Evolutionary conservation across 2,797 vertebrate genomes (phyloP), one percentile per base, ranked within the genome.

Genomic region (Corythornis leucogaster): DNA sequence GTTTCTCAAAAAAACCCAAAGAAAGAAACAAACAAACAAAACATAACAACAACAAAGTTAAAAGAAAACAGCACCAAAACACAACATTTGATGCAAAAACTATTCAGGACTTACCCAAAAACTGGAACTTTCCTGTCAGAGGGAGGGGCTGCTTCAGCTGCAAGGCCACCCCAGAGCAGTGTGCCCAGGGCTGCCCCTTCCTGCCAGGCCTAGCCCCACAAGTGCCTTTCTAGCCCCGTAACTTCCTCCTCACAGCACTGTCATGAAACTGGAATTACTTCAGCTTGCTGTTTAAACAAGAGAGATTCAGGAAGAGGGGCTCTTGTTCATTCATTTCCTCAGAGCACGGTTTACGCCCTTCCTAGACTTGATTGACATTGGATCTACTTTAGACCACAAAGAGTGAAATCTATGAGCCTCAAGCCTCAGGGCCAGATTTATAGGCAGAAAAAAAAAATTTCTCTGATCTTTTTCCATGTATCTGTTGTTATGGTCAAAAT

Each of bases 351-450:
- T 85, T 48, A n/a, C 22, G 20, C 35, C 30, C 13, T 68, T 78
- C 62, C 68, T 79, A 40, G 46, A 42, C 50, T 83, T 92, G 90
- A 94, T 35, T 94, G 94, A 95, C 95, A 50, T 1, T 54, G 75
- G 87, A 91, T 94, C 84, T 35, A 45, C 91, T 96, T 87, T 89
- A 94, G 78, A 83, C 30, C 45, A 40, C 89, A 85, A 94, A 94
- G 81, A 95, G 82, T 64, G 66, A 94, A 93, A 85, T 45, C 42
- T 75, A 12, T 33, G 46, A 94, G 84, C 59, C 64, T 71, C 1
- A 0, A 89, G 94, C 95, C 96, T 90, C 67, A n/a, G 89, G 92
- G 95, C 78, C 86, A 91, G 89, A 95, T 95, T 95, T 92, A 96
- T 53, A 75, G 63, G 38, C 80, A 95, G 89, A 96, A 51, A 51